Evolutionary conservation across 2,797 vertebrate genomes (phyloP), one percentile per base, ranked within the genome.

Genomic region (Remorina albescens): DNA sequence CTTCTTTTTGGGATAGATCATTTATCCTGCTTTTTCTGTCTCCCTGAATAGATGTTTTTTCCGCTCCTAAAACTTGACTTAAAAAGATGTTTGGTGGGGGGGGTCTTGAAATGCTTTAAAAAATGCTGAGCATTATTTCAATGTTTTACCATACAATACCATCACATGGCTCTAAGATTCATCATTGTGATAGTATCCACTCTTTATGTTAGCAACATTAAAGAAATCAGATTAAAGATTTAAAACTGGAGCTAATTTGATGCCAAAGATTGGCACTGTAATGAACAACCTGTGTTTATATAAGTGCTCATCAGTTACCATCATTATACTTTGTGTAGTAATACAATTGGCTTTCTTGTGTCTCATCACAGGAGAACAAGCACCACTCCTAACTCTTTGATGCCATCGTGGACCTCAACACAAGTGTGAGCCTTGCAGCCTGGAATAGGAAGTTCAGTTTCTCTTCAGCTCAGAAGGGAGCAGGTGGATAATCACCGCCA

Each of bases 401-500:
- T 81, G 74, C 58, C 60, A 74, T 2, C 4, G 26, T 16, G 26
- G 66, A 76, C 78, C 75, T 82, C 28, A 53, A 71, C 73, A 82
- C 69, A 55, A 88, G 80, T 56, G 59, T 68, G 51, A 71, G 46
- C 62, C 76, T 44, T 46, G 42, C 53, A 30, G 44, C 76, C 80
- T 76, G 73, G 81, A 86, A 91, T 82, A 81, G 66, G 73, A 70
- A 65, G 67, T 63, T 54, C 65, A 65, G 51, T 84, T 86, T 83
- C 72, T 68, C 64, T 71, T 60, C 3, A 1, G 50, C 72, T 84
- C 53, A 80, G 62, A 84, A 74, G 56, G 79, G 78, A 81, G 82
- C 83, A 86, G 87, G 82, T 85, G 79, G 83, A 88, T 93, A 88
- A 92, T 86, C 79, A 84, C 68, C 68, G 32, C 56, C 19, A 11